phyloP scores from a whole-genome alignment of 2,113 vertebrate genomes.

The Nesogale talazaci region DNA sequence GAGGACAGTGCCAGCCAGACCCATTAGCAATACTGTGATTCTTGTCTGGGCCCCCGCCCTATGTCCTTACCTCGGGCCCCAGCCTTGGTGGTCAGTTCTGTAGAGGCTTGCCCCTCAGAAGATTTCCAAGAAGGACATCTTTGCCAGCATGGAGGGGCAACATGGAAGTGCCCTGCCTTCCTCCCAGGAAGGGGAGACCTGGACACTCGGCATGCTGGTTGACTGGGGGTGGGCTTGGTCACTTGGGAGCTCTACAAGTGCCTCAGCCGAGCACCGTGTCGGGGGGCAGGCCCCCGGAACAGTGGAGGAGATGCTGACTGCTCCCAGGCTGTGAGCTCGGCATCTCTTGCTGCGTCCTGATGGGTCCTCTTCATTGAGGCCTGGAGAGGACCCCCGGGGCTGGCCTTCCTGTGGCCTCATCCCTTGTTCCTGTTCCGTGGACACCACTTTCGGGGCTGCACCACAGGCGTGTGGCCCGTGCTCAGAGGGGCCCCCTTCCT shows the following conservation, averaged over 20 bases:
- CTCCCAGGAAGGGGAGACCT: slow-evolving; percentile 37
- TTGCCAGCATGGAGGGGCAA: slow-evolving; percentile 3
- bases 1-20: slow-evolving; percentile 20
- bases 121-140: slow-evolving; percentile 62
- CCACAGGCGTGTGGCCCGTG: neutral
- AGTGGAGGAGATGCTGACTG: neutral
- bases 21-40: slow-evolving; percentile 18
- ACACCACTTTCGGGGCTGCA: neutral
- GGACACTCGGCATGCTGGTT: neutral
- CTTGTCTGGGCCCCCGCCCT: slow-evolving; percentile 62
- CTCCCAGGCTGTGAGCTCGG: neutral
- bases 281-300: neutral
- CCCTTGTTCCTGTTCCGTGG: neutral
- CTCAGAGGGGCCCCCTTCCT: neutral
- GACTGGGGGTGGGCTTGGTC: neutral
- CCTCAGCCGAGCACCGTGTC: neutral
- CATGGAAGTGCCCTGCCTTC: neutral
- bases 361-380: neutral
- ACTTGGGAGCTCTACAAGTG: neutral
- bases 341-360: neutral
- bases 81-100: too few species aligned
- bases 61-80: slow-evolving; percentile 56
- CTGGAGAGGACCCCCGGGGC: neutral
- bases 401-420: neutral
- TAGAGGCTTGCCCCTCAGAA: slow-evolving; percentile 56